Base-by-base conservation (phyloP, 2,113 vertebrate genomes). In the Periophthalmodon schlosseri region DNA sequence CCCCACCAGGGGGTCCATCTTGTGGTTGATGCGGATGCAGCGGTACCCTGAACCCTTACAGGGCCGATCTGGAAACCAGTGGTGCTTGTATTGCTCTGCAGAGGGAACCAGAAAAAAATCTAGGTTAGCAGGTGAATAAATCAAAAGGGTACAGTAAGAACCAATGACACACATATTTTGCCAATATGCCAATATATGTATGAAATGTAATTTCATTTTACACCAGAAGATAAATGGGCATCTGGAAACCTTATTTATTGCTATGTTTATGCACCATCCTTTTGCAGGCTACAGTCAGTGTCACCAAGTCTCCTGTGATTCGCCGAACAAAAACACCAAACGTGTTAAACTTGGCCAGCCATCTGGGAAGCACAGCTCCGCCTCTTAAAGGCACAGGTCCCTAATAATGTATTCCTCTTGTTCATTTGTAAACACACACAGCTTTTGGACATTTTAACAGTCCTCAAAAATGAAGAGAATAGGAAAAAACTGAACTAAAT, bases 1-100 rank as follows among this genome's bases (percentile, higher is more conserved):
- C 86, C 97, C 93, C 92, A 99, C 97, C 94, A 99, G 93, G 57
- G 98, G 98, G 94, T 99, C 98, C 98, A 99, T 99, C 95, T 99
- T 99, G 94, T 99, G 98, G 94, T 99, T 99, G 93, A 99, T 99
- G 77, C 98, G 96, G 91, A 99, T 99, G 91, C 98, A 99, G 78
- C 98, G 96, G 92, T 99, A 99, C 82, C 97, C 98, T 24, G 98
- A 99, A 80, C 97, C 98, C 91, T 96, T 99, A 93, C 96, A 97
- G 18, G 98, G 98, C 89, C 95, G 96, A 91, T 99, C 98, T 83
- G 97, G 97, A 93, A 99, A 99, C 98, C 98, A 99, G 94, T 99
- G 98, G 90, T 99, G 97, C 93, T 98, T 96, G 84, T 99, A 99
- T 93, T 99, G 97, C 88, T 99, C 97, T 99, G 94, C 0, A 80